Percentiles rank a stretch among this genome's conserved stretches.
Evolutionary conservation across 2,113 vertebrate genomes (phyloP).

Genomic region (Theristicus caerulescens): DNA sequence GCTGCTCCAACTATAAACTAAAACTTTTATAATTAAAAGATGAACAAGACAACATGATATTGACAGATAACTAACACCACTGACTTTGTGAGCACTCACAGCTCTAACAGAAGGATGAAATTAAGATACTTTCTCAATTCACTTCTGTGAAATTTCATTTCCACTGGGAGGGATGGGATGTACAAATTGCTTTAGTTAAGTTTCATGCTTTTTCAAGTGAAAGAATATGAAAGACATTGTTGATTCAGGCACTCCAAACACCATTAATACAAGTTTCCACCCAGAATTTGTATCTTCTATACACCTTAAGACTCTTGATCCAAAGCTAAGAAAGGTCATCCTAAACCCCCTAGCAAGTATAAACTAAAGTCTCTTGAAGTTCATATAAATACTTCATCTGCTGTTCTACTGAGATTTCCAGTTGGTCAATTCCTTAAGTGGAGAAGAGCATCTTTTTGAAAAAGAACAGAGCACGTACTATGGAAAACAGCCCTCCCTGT

Average conservation of each 20-base stretch:
- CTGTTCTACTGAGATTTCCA: neutral
- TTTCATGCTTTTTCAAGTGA: neutral
- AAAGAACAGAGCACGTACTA: neutral
- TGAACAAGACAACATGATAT: neutral
- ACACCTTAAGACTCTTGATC: neutral
- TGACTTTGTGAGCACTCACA: neutral
- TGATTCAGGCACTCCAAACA: neutral
- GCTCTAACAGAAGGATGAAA: neutral
- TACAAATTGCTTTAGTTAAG: neutral
- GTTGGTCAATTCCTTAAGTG: neutral
- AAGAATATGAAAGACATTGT: neutral
- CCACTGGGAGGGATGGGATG: neutral
- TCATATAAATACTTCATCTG: neutral
- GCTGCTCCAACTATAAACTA: neutral
- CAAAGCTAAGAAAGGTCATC: neutral
- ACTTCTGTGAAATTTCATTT: neutral
- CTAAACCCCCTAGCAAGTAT: neutral
- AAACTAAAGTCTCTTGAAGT: neutral
- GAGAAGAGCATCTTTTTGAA: neutral
- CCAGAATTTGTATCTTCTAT: neutral
- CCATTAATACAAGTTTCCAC: neutral
- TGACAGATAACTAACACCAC: neutral
- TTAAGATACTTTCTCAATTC: neutral
- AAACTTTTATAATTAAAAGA: neutral
- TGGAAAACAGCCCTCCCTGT: neutral